Percentiles rank a stretch among this genome's conserved stretches.
Evolutionary conservation across 2,888 invertebrate genomes (phyloP).

Genomic region (Macropis europaea): DNA sequence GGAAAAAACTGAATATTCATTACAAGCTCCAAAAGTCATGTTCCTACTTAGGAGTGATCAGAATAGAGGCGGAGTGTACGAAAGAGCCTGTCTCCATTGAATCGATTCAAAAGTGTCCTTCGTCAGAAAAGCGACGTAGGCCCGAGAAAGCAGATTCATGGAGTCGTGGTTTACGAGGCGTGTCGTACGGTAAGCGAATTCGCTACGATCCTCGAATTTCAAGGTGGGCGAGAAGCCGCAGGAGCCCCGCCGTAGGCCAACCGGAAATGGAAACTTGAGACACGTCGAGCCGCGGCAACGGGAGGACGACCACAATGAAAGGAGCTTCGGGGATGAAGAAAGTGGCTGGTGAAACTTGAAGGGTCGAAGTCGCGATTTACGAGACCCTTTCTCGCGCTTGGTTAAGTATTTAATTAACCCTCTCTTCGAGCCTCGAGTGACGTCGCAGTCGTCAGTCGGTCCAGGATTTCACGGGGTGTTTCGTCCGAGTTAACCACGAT

Average conservation of each 20-base stretch:
- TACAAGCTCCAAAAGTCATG: too few relatives aligned
- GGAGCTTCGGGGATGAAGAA: conserved; percentile 31
- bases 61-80: too few relatives aligned
- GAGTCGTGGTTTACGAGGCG: not conserved
- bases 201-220: conserved; percentile 62
- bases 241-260: conserved; percentile 35
- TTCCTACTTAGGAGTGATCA: too few relatives aligned
- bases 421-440: conserved; percentile 15
- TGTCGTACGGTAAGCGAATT: conserved; percentile 39
- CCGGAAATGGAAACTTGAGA: conserved; percentile 62
- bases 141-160: not conserved
- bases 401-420: conserved; percentile 52
- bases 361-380: conserved; percentile 34
- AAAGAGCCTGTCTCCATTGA: too few relatives aligned
- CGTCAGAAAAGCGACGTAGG: not conserved
- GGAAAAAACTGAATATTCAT: too few relatives aligned
- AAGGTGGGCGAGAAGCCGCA: conserved; percentile 53
- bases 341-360: conserved; percentile 25
- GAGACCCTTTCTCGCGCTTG: conserved; percentile 33
- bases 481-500: too few relatives aligned
- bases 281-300: conserved; percentile 31
- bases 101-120: not conserved
- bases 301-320: conserved; percentile 34
- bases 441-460: conserved; percentile 2
- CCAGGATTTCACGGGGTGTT: conserved; percentile 21